Evolutionary conservation across 2,797 vertebrate genomes (phyloP), one percentile per base, ranked within the genome.

Genomic region (Crocodylus rhombifer): DNA sequence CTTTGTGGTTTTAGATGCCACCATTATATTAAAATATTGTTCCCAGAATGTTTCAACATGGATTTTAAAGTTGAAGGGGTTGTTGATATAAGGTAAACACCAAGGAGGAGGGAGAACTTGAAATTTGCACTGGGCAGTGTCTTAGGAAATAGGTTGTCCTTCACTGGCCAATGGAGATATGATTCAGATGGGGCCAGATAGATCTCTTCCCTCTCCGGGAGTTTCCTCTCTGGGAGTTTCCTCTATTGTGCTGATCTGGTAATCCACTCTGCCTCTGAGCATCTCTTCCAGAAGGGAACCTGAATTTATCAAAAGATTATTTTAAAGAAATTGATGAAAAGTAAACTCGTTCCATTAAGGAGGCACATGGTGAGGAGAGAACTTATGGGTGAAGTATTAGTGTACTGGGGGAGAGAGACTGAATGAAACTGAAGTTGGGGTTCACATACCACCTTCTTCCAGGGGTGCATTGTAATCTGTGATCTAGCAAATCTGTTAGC

Each of bases 361-460:
- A 69, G 20, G 36, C 36, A 33, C 36, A 69, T 18, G 69, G 62
- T 67, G 56, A n/a, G 60, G 55, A 56, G 21, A 67, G 82, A 81
- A 56, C 91, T 85, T 92, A 92, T 96, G 89, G 93, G 95, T 77
- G 80, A 95, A 93, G 90, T 94, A 91, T 91, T 95, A 95, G 93
- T 94, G 93, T 91, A 92, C 83, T 76, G 80, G 42, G 76, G 80
- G 77, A 87, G 83, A 94, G 93, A 81, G 91, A 93, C 92, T 92
- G 88, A 85, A 82, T 90, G 42, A 23, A 79, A 67, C n/a, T 60
- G 14, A 96, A 69, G 94, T 91, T 91, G 61, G 76, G 77, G 77
- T 77, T 91, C 94, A 91, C 89, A 88, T 93, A 77, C 73, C 92
- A 91, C 77, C 57, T 93, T 42, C 91, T 95, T 93, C 36, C 75